Evolutionary conservation across 2,888 invertebrate genomes (phyloP).

Genomic region (Macrosoma leucophasiata): DNA sequence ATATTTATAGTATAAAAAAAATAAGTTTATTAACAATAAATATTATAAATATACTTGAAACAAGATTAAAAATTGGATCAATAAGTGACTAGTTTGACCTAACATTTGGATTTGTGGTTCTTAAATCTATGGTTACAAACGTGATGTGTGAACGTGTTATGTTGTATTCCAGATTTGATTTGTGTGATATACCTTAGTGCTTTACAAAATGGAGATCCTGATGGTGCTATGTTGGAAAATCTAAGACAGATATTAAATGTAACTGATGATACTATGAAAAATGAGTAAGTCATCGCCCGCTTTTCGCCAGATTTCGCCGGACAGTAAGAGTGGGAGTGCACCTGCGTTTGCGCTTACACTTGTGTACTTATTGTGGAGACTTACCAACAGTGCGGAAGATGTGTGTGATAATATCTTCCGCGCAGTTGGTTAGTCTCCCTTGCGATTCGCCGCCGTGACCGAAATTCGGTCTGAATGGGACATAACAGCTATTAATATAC

Average conservation of each 20-base stretch:
- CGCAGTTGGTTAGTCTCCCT: no score
- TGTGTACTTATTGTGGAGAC: no score
- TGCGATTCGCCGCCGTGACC: no score
- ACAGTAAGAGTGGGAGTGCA: no score
- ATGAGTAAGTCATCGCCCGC: conserved; percentile 59
- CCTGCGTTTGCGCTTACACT: no score
- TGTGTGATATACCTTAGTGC: conserved; percentile 62
- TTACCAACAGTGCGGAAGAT: no score
- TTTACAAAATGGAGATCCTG: conserved; percentile 58
- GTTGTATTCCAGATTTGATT: conserved; percentile 53
- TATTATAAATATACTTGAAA: not conserved
- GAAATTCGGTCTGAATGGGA: no score
- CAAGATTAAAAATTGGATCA: not conserved
- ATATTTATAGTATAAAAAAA: not conserved
- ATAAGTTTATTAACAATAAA: not conserved
- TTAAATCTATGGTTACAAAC: not conserved
- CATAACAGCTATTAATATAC: no score
- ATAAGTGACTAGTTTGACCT: not conserved
- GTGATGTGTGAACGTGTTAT: conserved; percentile 8
- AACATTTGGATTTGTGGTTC: not conserved
- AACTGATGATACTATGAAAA: conserved; percentile 50
- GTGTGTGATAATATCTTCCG: no score
- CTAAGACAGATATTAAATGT: conserved; percentile 51
- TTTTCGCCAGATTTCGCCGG: no score
- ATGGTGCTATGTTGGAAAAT: conserved; percentile 46